Base-by-base conservation (phyloP, 2,888 invertebrate genomes). In the Periphyllus acericola region DNA sequence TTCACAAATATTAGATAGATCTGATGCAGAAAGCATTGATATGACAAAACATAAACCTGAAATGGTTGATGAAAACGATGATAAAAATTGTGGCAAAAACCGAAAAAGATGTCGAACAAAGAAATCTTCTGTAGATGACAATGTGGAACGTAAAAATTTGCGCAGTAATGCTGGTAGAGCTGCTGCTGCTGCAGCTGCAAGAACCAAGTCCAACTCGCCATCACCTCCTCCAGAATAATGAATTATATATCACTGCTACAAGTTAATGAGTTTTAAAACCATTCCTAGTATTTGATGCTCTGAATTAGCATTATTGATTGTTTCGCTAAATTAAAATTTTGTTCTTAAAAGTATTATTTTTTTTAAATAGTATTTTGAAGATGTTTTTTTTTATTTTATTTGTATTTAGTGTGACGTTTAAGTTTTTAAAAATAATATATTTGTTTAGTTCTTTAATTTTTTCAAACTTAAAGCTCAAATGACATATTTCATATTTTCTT, bases 141-240 rank as follows among this genome's bases (percentile, higher is more conserved):
- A 93, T 14, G 92, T 93, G 3, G 94, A 94, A 90, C 92, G 94
- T 89, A 94, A 94, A 90, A 94, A 94, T 91, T 91, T 94, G 89
- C 92, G 94, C 60, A 90, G 91, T 89, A 96, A 96, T 91, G 95
- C 96, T 66, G 95, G 95, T 90, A 91, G 95, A 90, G 94, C 94
- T 90, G 92, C 94, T 90, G 93, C 93, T 66, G 92, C 93, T 80
- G 92, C 93, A 85, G 92, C 93, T 71, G 92, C 93, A 9, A 96
- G 96, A 91, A 96, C 98, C 0, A 93, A 98, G 36, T 97, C 98
- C 92, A 96, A 97, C 0, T 95, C 97, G 80, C 95, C 95, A 74
- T 78, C 84, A 5, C 84, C 84, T 76, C 34, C 32, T 0, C 76
- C 97, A 97, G 91, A 96, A 97, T 36, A 98, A 98, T 92, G 95